These are phyloP conservation scores for Aphidius colemani DNA, from an alignment of 2,888 invertebrate species.

Conservation along the genomic window DNA sequence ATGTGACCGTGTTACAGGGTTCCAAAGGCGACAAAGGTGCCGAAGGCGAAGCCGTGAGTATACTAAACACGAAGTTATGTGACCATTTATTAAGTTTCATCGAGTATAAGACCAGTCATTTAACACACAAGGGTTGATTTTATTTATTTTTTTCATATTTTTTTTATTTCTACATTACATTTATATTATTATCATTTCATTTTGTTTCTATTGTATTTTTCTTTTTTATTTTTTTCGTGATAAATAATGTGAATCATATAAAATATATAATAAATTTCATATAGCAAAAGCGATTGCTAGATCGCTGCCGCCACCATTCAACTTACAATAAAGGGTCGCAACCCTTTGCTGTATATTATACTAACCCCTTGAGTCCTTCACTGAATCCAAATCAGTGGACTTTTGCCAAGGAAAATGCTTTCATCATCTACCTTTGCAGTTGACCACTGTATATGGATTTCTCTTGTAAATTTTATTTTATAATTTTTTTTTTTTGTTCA, in stretches of 20 bases:
- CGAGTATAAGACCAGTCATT: too few species aligned
- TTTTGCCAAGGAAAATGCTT: slow-evolving; percentile 18
- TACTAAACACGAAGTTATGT: slow-evolving; percentile 29
- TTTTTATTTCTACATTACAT: slow-evolving; percentile 12
- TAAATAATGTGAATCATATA: not conserved
- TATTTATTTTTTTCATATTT: not conserved
- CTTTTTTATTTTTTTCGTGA: not conserved
- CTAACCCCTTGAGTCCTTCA: not conserved
- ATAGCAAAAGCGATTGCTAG: slow-evolving; percentile 5
- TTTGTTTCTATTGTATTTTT: not conserved
- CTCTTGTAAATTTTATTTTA: slow-evolving; percentile 15
- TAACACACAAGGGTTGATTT: too few species aligned
- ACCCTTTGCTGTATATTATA: slow-evolving; percentile 2
- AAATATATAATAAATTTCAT: not conserved
- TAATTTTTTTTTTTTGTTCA: not conserved
- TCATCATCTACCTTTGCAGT: slow-evolving; percentile 11
- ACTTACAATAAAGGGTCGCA: slow-evolving; percentile 19
- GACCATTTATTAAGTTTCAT: slow-evolving; percentile 11
- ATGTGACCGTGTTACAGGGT: slow-evolving; percentile 67
- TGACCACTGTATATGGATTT: slow-evolving; percentile 7
- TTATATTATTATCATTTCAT: slow-evolving; percentile 14
- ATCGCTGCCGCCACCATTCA: slow-evolving; percentile 22
- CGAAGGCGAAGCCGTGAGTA: slow-evolving; percentile 82
- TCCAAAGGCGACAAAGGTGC: slow-evolving; percentile 88
- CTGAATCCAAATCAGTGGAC: slow-evolving; percentile 12